phyloP scores from a whole-genome alignment of 2,888 invertebrate species.

The Napeogenes sylphis region DNA sequence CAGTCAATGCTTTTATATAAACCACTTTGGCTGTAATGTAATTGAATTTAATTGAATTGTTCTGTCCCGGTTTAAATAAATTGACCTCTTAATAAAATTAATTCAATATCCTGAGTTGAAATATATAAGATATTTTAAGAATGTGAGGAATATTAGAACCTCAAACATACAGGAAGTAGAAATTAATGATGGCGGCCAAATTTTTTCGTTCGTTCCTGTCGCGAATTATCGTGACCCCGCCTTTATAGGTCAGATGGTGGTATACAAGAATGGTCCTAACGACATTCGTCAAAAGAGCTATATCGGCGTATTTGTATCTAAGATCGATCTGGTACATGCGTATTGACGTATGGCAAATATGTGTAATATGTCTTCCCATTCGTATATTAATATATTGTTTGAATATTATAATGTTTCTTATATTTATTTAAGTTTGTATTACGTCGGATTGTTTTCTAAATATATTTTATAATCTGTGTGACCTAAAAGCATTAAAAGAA shows the following conservation, averaged over 20 bases:
- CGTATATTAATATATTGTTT: not conserved
- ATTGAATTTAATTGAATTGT: too few relatives aligned
- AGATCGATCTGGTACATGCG: conserved; percentile 26
- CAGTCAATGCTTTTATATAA: too few relatives aligned
- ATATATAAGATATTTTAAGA: not conserved
- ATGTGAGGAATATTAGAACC: conserved; percentile 3
- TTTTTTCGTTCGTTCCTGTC: conserved; percentile 48
- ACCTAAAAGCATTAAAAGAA: too few relatives aligned
- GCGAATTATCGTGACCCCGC: conserved; percentile 57
- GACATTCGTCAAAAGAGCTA: conserved; percentile 40
- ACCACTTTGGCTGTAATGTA: too few relatives aligned
- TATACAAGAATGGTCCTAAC: conserved; percentile 47
- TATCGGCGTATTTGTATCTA: conserved; percentile 39
- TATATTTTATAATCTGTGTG: too few relatives aligned
- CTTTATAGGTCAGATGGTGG: conserved; percentile 57
- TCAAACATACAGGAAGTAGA: conserved; percentile 24
- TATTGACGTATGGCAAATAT: conserved; percentile 6
- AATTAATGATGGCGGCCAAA: conserved; percentile 42
- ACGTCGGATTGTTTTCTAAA: too few relatives aligned
- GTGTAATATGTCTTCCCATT: not conserved
- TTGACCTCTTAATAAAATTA: too few relatives aligned
- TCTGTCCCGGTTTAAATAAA: too few relatives aligned
- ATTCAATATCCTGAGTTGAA: too few relatives aligned
- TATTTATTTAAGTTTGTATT: too few relatives aligned
- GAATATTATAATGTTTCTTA: too few relatives aligned